Conservation (phyloP, 2,113 vertebrate genomes). For the Macaca mulatta region DNA sequence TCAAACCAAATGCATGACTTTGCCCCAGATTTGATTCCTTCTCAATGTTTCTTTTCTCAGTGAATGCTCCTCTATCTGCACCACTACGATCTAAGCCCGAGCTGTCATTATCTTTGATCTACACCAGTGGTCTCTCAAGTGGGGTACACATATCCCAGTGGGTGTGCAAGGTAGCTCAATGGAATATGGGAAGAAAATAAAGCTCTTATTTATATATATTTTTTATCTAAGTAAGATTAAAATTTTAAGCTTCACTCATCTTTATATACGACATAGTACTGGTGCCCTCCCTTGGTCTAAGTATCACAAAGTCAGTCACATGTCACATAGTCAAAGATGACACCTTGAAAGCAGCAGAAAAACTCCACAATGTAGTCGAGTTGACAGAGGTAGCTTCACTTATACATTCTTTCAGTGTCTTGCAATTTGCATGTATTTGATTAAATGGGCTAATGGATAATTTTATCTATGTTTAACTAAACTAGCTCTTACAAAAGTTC, state of each 20-base stretch:
- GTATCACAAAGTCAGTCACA: neutral
- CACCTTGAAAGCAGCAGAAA: neutral
- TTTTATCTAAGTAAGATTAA: neutral
- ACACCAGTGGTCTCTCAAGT: neutral
- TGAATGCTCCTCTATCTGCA: neutral
- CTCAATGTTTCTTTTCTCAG: neutral
- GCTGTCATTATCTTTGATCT: neutral
- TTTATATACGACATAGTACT: neutral
- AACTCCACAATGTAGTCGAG: too few species aligned
- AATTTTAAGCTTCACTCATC: neutral
- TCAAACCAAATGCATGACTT: neutral
- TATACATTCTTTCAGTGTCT: neutral
- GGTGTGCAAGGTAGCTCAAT: neutral
- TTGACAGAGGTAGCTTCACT: too few species aligned
- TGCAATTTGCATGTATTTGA: neutral
- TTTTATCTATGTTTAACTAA: constrained; percentile 2
- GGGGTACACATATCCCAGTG: neutral
- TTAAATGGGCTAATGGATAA: neutral
- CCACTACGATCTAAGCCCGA: too few species aligned
- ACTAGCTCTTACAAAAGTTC: neutral
- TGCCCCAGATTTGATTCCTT: neutral
- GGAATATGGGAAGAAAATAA: neutral
- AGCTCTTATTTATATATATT: neutral
- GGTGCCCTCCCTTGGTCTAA: neutral
- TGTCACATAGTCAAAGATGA: neutral